Base-by-base conservation (phyloP, 1,140 invertebrate genomes). In the Penaeus japonicus region DNA sequence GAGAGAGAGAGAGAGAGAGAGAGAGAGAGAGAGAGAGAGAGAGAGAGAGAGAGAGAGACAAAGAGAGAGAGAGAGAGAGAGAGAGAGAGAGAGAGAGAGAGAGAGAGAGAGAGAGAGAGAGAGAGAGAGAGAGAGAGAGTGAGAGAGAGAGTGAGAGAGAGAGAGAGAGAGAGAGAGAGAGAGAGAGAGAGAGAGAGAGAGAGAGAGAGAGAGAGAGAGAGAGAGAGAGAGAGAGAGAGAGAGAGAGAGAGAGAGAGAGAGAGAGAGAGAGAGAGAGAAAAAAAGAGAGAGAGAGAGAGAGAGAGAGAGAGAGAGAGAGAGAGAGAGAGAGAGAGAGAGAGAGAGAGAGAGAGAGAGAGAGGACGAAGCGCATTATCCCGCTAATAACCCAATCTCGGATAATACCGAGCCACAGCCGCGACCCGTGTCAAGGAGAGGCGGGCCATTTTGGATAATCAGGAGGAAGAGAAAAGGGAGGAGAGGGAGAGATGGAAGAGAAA, bases 1-100 rank as follows among this genome's bases (percentile, higher is more conserved):
- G 62, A 65, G 62, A 65, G 62, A 65, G 62, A 65, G 62, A 65
- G 62, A 65, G 62, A 65, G 62, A 65, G 62, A 65, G 62, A 65
- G 27, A 65, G 62, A 30, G 3, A 10, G 7, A 47, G 39, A 47
- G 7, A 4, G 7, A 47, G 39, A 47, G 39, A 47, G 39, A 47
- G 39, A 47, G 39, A 47, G 39, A 47, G 39, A 47, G 12, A 47
- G 39, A 47, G 5, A 47, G 39, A 47, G 5, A 47, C n/a, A n/a
- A n/a, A 10, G 7, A 47, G 39, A 47, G 7, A 4, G 7, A 47
- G 39, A 47, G 39, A 47, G 39, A 47, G 39, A 47, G 39, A 47
- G 39, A 47, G 39, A 47, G 12, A 47, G 39, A 47, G 5, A 47
- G 39, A 47, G 5, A 47, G 39, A 47, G 2, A 47, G 39, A 47